Base-by-base conservation (phyloP, 2,888 invertebrate genomes). In the Crocallis elinguaria region DNA sequence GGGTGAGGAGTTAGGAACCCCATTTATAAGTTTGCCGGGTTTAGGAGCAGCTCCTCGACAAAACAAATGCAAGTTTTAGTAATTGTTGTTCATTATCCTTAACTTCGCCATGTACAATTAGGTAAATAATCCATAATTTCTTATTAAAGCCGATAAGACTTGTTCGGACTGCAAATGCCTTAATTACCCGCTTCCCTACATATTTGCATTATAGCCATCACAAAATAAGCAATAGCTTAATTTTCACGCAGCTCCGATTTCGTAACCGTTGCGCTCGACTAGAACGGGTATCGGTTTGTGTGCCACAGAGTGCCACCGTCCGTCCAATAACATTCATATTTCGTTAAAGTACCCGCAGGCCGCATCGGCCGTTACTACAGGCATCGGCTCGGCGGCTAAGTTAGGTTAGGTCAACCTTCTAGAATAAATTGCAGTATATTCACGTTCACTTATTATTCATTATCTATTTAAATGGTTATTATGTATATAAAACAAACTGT, bases 241-340 rank as follows among this genome's bases (percentile, higher is more conserved):
- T 87, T 87, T 89, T 88, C 85, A 89, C 88, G 88, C 85, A 84
- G 86, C 85, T 79, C 73, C 84, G 88, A 87, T 89, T 89, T 89
- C 86, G 86, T 89, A 90, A 90, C 89, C 88, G 89, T 86, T 88
- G 88, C 88, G 86, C 75, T 86, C 85, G 83, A 82, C 84, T 88
- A 86, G 88, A 90, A 90, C 90, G 86, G 81, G 86, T 88, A 86
- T 88, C 82, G 83, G 83, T 84, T 82, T 81, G 78, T 82, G 73
- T 81, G 76, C 79, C 75, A 75, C 74, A 46, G 42, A 8, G 45
- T 49, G 35, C 38, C 30, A 27, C 44, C 39, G 35, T 42, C 14
- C 73, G 77, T 77, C 79, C 69, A 76, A 80, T 75, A 75, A 80
- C 80, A 82, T 81, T 84, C 80, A 82, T 76, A 59, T 59, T 53